phyloP scores from a whole-genome alignment of 2,113 vertebrate species.

The Turdus rufiventris region DNA sequence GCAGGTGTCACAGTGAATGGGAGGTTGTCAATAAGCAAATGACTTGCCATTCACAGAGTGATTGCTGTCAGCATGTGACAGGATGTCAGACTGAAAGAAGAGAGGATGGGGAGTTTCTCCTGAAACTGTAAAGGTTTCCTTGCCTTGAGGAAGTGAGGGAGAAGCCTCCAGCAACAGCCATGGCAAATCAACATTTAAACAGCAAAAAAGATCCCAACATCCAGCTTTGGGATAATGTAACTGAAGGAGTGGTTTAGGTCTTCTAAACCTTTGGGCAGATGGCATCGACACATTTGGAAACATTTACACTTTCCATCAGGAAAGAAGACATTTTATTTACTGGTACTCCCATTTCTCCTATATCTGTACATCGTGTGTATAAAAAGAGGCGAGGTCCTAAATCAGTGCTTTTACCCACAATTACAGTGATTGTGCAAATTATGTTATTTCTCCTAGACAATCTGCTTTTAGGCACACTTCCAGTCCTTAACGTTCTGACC shows the following conservation, averaged over 20 bases:
- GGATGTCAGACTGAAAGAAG: conserved; percentile 43
- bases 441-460: neutral
- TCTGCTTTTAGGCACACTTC: neutral
- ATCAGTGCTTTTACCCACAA: neutral
- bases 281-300: neutral
- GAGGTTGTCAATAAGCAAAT: conserved; percentile 74
- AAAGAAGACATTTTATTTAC: neutral
- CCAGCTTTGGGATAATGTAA: neutral
- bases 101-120: neutral
- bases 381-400: neutral
- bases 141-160: neutral
- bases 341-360: neutral
- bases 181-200: neutral
- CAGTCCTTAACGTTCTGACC: neutral
- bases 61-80: conserved; percentile 55
- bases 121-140: neutral
- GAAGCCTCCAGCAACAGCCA: neutral
- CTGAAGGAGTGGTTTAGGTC: neutral
- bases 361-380: fast-evolving
- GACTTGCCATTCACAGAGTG: conserved; percentile 63
- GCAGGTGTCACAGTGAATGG: conserved; percentile 74
- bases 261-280: neutral
- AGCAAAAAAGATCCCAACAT: neutral
- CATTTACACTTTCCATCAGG: neutral
- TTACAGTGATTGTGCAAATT: neutral